Conservation (phyloP, 2,113 vertebrate genomes). For the Chauna torquata region DNA sequence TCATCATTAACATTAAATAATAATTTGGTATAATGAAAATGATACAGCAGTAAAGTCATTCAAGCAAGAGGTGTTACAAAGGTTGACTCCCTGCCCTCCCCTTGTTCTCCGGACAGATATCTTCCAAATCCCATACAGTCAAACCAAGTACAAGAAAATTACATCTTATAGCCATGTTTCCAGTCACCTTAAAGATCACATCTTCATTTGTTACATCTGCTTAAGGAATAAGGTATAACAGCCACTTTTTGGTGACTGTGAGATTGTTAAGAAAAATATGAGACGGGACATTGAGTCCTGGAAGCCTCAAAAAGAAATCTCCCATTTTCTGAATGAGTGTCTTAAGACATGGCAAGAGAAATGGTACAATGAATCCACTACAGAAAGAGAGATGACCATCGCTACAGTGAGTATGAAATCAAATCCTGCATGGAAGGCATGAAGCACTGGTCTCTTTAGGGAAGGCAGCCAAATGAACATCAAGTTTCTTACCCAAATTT, state of each 20-base stretch:
- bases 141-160: neutral
- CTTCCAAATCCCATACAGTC: neutral
- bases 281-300: accelerated
- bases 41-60: neutral
- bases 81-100: neutral
- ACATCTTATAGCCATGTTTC: neutral
- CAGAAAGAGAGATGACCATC: neutral
- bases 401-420: neutral
- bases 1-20: neutral
- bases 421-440: neutral
- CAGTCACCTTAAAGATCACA: neutral
- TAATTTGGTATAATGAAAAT: neutral
- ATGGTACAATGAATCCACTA: neutral
- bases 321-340: neutral
- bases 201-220: neutral
- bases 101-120: neutral
- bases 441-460: neutral
- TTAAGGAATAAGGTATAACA: neutral
- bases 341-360: neutral
- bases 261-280: neutral
- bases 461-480: neutral
- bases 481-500: neutral
- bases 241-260: neutral
- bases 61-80: neutral
- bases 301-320: neutral